Evolutionary conservation across 2,797 vertebrate species (phyloP), one percentile per base, ranked within the genome.

Genomic region (Cuculus canorus): DNA sequence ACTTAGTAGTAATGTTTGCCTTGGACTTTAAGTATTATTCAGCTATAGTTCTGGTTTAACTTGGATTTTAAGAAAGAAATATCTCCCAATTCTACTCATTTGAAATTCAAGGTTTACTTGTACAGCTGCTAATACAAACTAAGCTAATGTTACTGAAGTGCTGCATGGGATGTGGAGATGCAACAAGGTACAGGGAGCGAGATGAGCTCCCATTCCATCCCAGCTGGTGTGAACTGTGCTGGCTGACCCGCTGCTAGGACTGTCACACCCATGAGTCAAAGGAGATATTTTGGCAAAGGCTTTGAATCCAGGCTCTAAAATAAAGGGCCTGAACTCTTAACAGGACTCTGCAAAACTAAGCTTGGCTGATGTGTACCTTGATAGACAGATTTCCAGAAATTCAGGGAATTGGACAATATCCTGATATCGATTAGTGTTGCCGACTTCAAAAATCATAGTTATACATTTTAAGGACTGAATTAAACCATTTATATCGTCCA

Each of bases 1-100:
- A 59, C 33, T 94, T 94, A 73, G 48, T 6, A 41, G 13, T 70
- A 82, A 72, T 86, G 23, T 92, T 96, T 90, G 47, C 56, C 32
- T 75, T 94, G 60, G 75, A 66, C 57, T 92, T 87, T 78, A 24
- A 43, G 75, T 84, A 63, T 91, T 92, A 71, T 63, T 89, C 69
- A 57, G n/a, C 33, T 83, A 24, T 47, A 82, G 22, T 66, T 64
- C 45, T 78, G 50, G 45, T 68, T 89, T 75, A 70, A 33, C 10
- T 56, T 57, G 52, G 76, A 57, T 73, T 89, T 69, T 63, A 70
- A 86, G 82, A 59, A 53, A 81, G 54, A 88, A 23, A 17, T 72
- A 73, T 90, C 28, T 33, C 43, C 13, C n/a, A 45, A 0, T 69
- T 88, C 24, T 32, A 14, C 35, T 30, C 47, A 47, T 70, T 82